phyloP scores from a whole-genome alignment of 2,888 invertebrate species.

The Lutraria lutraria region DNA sequence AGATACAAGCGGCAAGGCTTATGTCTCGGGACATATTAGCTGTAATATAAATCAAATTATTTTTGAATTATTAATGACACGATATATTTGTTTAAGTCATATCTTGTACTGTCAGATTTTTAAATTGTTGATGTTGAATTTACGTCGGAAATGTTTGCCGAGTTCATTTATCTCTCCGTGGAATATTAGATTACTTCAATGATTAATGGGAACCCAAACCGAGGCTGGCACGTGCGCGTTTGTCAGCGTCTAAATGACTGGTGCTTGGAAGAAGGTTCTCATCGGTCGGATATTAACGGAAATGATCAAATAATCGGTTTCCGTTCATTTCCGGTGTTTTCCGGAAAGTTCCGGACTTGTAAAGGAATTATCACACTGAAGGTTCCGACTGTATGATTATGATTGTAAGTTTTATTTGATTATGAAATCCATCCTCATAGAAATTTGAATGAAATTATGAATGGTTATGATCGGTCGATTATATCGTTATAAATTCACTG shows the following conservation, averaged over 20 bases:
- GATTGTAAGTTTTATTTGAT: background rate
- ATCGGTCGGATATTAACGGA: background rate
- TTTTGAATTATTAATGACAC: conserved; percentile 53
- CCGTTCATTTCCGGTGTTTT: background rate
- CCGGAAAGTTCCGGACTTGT: background rate
- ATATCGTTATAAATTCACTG: too few relatives aligned
- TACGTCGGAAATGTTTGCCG: conserved; percentile 54
- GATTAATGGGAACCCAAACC: conserved; percentile 47
- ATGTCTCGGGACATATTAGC: conserved; percentile 32
- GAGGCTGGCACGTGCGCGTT: conserved; percentile 54
- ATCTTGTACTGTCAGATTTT: conserved; percentile 53
- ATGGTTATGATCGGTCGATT: too few relatives aligned
- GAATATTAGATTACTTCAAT: conserved; percentile 60
- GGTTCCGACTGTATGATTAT: background rate
- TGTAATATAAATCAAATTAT: conserved; percentile 52
- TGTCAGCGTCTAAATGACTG: conserved; percentile 36
- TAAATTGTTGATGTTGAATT: conserved; percentile 57
- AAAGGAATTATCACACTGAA: background rate
- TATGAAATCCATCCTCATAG: too few relatives aligned
- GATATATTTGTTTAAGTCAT: conserved; percentile 52
- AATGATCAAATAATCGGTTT: background rate
- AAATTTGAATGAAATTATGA: too few relatives aligned
- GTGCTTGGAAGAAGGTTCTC: background rate
- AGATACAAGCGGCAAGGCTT: conserved; percentile 46
- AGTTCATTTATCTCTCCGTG: conserved; percentile 60